Evolutionary conservation across 2,797 vertebrate genomes (phyloP).

Genomic region (Rhinella marina): DNA sequence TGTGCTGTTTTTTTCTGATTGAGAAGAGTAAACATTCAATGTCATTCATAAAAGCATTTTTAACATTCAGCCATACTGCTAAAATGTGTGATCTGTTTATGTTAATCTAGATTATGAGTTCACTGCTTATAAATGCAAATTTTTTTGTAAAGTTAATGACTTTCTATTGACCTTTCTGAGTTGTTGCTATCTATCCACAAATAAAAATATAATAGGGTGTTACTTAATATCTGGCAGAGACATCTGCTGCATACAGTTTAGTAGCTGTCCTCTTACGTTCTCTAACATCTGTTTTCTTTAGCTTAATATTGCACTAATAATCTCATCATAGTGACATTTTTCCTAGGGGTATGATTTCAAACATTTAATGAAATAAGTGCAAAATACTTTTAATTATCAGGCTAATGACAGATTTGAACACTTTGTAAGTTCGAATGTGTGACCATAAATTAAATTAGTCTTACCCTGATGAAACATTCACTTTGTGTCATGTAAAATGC

Average conservation of each 20-base stretch:
- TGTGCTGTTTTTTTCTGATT: background rate
- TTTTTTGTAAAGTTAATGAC: constrained; percentile 33
- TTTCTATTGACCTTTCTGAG: constrained; percentile 34
- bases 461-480: background rate
- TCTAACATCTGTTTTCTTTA: constrained; percentile 47
- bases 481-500: background rate
- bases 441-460: constrained; percentile 7
- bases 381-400: constrained; percentile 13
- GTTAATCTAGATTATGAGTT: background rate
- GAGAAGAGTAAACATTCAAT: background rate
- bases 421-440: constrained; percentile 18
- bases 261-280: constrained; percentile 34
- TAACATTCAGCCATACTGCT: constrained; percentile 13
- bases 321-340: constrained; percentile 47
- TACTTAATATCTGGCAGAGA: constrained; percentile 30
- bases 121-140: background rate
- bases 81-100: constrained; percentile 21
- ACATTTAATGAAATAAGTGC: constrained; percentile 32
- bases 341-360: constrained; percentile 29
- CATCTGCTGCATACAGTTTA: constrained; percentile 24
- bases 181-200: constrained; percentile 21
- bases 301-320: constrained; percentile 38
- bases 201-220: constrained; percentile 17
- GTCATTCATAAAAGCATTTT: background rate
- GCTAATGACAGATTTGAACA: constrained; percentile 8